Base-by-base conservation (phyloP, 2,797 vertebrate species). In the Gymnoscopelus microlampas region DNA sequence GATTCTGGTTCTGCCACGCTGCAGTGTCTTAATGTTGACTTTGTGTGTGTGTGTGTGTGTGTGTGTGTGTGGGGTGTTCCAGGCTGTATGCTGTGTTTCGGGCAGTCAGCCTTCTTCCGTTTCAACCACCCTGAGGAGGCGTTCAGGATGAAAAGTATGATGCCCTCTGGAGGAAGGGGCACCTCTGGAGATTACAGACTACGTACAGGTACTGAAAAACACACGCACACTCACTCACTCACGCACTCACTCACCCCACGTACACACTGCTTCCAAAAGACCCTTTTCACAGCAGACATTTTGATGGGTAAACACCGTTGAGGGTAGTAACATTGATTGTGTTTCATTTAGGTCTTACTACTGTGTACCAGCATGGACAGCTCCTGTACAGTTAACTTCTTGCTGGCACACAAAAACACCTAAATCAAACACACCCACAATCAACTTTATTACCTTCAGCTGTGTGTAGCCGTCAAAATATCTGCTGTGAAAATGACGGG, bases 61-160 rank as follows among this genome's bases (percentile, higher is more conserved):
- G 26, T 29, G 26, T 29, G 26, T 29, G 26, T 29, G 19, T 19
- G 26, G 2, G 5, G 32, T 71, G 64, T 80, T 88, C 4, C 90
- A 99, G 98, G 98, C 72, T 99, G 97, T 72, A 97, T 97, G 96
- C 94, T 99, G 92, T 98, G 98, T 94, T 94, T 99, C 72, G 98
- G 97, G 71, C 96, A 97, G 78, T 95, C 96, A 0, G 94, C 95
- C 66, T 97, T 96, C 86, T 96, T 98, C 67, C 96, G 97, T 80
- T 99, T 98, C 91, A 99, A 98, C 87, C 96, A 99, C 87, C 98
- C 98, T 0, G 97, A 97, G 0, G 97, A 99, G 85, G 98, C 98
- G 77, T 94, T 94, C 90, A 94, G 95, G 93, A 99, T 99, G 95
- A 98, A 98, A 92, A 98, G 95, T 89, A 98, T 97, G 96, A 94